Conservation (phyloP, 2,113 vertebrate genomes). For the Dermatemys mawii region DNA sequence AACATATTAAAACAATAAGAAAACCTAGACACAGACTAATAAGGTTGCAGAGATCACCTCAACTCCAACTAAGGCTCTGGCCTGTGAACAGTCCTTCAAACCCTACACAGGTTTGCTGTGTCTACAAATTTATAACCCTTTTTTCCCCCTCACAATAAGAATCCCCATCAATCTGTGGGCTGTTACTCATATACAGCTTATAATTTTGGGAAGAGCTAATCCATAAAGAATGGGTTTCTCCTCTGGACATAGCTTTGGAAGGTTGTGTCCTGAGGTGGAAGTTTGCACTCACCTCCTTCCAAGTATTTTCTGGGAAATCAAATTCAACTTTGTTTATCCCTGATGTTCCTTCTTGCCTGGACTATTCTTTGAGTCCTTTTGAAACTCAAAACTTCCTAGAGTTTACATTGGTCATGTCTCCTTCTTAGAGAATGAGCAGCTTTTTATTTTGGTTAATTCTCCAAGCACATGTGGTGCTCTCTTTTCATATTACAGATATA, state of each 20-base stretch:
- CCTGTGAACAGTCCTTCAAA: not conserved
- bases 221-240: not conserved
- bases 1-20: not conserved
- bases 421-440: not conserved
- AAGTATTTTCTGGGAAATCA: not conserved
- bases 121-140: no score
- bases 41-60: not conserved
- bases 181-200: not conserved
- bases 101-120: not conserved
- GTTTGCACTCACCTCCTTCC: not conserved
- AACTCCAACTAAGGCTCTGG: not conserved
- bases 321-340: not conserved
- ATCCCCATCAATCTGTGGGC: not conserved
- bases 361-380: no score
- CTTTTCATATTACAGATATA: conserved; percentile 10
- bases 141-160: not conserved
- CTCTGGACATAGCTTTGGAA: not conserved
- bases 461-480: conserved; percentile 13
- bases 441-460: conserved; percentile 41
- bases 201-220: not conserved
- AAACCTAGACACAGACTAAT: not conserved
- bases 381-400: no score
- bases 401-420: no score
- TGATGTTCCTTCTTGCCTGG: not conserved
- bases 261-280: not conserved